These are phyloP conservation scores for Apis laboriosa DNA, from an alignment of 1,140 invertebrate species.

Conservation along the genomic window DNA sequence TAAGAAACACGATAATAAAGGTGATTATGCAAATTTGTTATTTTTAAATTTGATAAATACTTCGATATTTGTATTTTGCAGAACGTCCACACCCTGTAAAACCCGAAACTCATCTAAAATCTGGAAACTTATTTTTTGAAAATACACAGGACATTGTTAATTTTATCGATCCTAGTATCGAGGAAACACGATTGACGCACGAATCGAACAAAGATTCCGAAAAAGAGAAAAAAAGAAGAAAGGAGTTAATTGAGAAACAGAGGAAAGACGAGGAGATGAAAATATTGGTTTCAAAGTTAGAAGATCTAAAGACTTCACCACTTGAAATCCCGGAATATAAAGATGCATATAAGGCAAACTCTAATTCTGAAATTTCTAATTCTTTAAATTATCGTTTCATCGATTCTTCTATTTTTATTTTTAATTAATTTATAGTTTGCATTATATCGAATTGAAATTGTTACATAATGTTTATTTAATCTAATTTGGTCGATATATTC, in stretches of 20 bases:
- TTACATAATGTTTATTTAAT: too few species aligned
- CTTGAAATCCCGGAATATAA: constrained; percentile 77
- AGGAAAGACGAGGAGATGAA: constrained; percentile 73
- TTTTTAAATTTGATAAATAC: background rate
- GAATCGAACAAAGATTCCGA: constrained; percentile 57
- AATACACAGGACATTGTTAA: constrained; percentile 67
- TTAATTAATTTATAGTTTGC: too few species aligned
- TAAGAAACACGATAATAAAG: constrained; percentile 65
- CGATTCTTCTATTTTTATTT: too few species aligned
- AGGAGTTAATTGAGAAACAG: constrained; percentile 33
- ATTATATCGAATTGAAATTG: too few species aligned
- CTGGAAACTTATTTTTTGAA: constrained; percentile 70
- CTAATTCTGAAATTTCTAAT: background rate
- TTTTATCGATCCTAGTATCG: constrained; percentile 66
- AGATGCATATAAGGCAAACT: constrained; percentile 75
- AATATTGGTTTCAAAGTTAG: constrained; percentile 73
- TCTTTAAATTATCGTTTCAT: too few species aligned
- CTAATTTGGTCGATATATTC: too few species aligned
- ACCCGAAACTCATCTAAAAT: constrained; percentile 69
- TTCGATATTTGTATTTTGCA: background rate
- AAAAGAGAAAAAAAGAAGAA: constrained; percentile 58
- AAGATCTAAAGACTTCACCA: constrained; percentile 71
- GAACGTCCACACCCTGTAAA: constrained; percentile 32
- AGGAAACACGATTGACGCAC: constrained; percentile 61
- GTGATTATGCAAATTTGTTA: constrained; percentile 55